A percentile compares a stretch with the other conserved stretches of the same genome.
Conservation (phyloP, 2,113 vertebrate genomes). For the Bubo scandiacus region DNA sequence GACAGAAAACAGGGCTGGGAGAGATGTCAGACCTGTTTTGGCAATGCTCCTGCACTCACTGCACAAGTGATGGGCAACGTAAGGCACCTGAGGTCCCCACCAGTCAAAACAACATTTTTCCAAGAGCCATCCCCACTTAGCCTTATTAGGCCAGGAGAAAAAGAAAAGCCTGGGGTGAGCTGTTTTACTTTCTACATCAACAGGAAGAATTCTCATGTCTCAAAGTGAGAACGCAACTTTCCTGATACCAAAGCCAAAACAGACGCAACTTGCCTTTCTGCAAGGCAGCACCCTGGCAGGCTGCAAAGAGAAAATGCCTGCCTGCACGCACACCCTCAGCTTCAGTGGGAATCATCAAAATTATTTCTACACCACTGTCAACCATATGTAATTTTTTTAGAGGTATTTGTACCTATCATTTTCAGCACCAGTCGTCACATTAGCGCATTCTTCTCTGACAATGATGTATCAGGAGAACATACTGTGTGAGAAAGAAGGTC, state of each 20-base stretch:
- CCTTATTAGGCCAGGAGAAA: background rate
- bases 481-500: background rate
- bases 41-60: background rate
- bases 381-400: background rate
- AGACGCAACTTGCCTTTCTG: background rate
- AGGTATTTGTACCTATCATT: background rate
- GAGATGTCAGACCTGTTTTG: background rate
- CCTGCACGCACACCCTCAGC: accelerated
- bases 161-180: background rate
- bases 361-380: background rate
- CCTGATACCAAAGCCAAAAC: background rate
- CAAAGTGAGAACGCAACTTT: background rate
- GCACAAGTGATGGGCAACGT: background rate
- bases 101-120: background rate
- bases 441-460: background rate
- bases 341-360: background rate
- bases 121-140: background rate
- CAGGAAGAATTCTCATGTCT: background rate
- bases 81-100: background rate
- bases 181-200: background rate
- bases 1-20: accelerated
- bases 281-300: background rate
- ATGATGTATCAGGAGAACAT: background rate
- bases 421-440: background rate
- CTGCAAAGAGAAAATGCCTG: background rate